phyloP scores from a whole-genome alignment of 2,797 vertebrate species.

The Dendrocincla fuliginosa region DNA sequence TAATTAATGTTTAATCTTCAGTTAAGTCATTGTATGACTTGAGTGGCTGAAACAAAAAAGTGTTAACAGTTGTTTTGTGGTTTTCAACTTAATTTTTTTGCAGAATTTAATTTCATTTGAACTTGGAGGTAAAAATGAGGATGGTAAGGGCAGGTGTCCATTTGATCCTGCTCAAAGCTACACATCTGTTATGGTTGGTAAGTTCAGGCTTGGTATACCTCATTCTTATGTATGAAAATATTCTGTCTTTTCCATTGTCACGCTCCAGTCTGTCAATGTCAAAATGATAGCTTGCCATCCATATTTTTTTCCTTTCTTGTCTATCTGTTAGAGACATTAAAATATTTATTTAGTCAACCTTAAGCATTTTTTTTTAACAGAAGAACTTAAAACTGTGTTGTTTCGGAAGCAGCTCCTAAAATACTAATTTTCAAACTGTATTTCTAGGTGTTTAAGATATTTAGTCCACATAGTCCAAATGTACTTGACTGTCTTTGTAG shows the following conservation, averaged over 20 bases:
- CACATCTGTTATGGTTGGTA: constrained; percentile 95
- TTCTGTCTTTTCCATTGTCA: accelerated
- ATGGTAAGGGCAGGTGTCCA: constrained; percentile 92
- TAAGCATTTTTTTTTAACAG: background rate
- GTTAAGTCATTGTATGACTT: background rate
- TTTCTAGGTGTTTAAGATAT: background rate
- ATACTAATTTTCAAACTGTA: accelerated
- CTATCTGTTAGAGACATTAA: background rate
- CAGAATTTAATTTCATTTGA: constrained; percentile 79
- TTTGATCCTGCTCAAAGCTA: constrained; percentile 96
- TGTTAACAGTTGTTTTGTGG: background rate
- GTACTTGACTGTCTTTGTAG: background rate
- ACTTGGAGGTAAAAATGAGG: constrained; percentile 82
- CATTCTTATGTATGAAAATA: background rate
- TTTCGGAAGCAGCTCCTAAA: background rate
- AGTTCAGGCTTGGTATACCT: constrained; percentile 70
- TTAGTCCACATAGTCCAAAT: background rate
- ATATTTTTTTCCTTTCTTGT: background rate
- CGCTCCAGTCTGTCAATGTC: background rate
- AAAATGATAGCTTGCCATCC: background rate
- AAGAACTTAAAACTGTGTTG: background rate
- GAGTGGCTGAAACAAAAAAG: background rate
- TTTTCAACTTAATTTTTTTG: background rate
- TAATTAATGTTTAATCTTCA: background rate
- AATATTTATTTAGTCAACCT: accelerated